Conservation (phyloP, 2,113 vertebrate species). For the Seriola rivoliana region DNA sequence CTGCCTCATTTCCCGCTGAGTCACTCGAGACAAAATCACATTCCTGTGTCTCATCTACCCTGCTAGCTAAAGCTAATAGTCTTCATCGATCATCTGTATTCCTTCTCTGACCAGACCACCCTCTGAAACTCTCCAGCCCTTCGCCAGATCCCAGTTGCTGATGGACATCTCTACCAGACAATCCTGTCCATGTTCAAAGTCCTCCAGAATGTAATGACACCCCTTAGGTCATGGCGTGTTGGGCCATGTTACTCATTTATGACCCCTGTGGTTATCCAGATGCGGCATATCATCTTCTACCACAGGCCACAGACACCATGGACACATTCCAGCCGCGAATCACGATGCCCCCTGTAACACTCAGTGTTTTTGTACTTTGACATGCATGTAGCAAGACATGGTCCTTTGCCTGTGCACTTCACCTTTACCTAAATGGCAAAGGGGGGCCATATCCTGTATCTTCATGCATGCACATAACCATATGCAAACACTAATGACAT, state of each 20-base stretch:
- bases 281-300: slow-evolving; percentile 39
- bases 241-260: slow-evolving; percentile 48
- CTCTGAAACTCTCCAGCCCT: slow-evolving; percentile 32
- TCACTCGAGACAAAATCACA: slow-evolving; percentile 59
- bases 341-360: slow-evolving; percentile 23
- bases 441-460: background rate
- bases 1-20: slow-evolving; percentile 24
- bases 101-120: slow-evolving; percentile 57
- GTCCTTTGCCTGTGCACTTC: slow-evolving; percentile 44
- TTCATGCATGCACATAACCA: background rate
- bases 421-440: slow-evolving; percentile 38
- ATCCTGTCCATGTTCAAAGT: slow-evolving; percentile 58
- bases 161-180: slow-evolving; percentile 41
- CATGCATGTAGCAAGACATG: slow-evolving; percentile 15
- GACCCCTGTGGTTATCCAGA: slow-evolving; percentile 47
- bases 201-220: slow-evolving; percentile 33
- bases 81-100: slow-evolving; percentile 60
- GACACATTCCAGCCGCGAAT: slow-evolving; percentile 43
- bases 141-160: slow-evolving; percentile 29
- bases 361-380: slow-evolving; percentile 46
- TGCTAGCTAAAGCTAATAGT: slow-evolving; percentile 39
- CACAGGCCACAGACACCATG: slow-evolving; percentile 39
- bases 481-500: background rate
- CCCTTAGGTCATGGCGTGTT: slow-evolving; percentile 39
- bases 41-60: slow-evolving; percentile 65